These are phyloP conservation scores for Marronus borbonicus DNA, from an alignment of 2,888 invertebrate genomes.

Conservation along the genomic window DNA sequence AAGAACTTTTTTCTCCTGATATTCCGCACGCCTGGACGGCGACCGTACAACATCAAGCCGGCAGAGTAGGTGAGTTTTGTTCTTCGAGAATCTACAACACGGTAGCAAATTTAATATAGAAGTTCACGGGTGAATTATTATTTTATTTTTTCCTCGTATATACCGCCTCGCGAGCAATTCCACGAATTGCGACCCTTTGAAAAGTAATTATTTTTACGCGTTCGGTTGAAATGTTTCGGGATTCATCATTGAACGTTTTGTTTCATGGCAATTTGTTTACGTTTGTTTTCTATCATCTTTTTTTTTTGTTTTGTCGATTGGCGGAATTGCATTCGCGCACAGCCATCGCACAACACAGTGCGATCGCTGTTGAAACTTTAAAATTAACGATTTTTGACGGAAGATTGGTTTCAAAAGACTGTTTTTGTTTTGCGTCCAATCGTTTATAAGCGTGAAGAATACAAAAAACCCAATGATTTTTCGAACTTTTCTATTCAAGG, in stretches of 20 bases:
- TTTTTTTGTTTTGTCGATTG: neutral
- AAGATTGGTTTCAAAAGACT: neutral
- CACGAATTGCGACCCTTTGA: constrained; percentile 13
- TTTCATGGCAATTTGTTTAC: constrained; percentile 20
- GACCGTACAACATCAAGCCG: neutral
- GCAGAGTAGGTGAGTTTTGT: constrained; percentile 22
- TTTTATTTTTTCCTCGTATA: constrained; percentile 23
- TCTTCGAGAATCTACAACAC: constrained; percentile 12
- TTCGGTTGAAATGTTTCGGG: constrained; percentile 23
- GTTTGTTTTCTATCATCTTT: neutral
- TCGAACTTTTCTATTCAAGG: too few species aligned
- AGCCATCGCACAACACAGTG: neutral
- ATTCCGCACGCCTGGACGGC: constrained; percentile 17
- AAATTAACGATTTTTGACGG: neutral
- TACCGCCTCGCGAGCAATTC: constrained; percentile 2
- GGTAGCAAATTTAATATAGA: constrained; percentile 40
- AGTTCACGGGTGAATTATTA: constrained; percentile 40
- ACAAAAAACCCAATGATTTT: too few species aligned
- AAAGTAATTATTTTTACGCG: constrained; percentile 40
- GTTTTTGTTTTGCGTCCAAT: too few species aligned
- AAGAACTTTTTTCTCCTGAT: constrained; percentile 23
- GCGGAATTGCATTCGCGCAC: neutral
- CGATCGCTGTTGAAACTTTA: neutral
- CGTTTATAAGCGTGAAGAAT: too few species aligned
- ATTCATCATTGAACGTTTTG: constrained; percentile 25